These are phyloP conservation scores for Pandemis heparana DNA, from an alignment of 2,888 invertebrate genomes.

Conservation along the genomic window DNA sequence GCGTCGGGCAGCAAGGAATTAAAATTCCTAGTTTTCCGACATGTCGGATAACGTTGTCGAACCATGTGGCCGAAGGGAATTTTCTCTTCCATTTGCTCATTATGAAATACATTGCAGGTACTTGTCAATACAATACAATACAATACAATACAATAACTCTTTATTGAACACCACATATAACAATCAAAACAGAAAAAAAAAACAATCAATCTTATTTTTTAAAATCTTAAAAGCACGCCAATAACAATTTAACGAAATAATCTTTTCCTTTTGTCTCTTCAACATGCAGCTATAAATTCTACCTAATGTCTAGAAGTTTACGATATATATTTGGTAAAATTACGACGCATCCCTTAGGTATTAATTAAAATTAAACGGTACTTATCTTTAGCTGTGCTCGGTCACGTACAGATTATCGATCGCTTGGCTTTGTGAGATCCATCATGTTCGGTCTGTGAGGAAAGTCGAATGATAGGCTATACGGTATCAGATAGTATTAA, in stretches of 20 bases:
- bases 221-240: too few relatives aligned
- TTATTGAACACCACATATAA: too few relatives aligned
- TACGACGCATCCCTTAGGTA: background rate
- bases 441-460: constrained; percentile 1
- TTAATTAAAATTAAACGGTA: background rate
- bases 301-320: background rate
- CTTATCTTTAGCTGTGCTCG: constrained; percentile 21
- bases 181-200: too few relatives aligned
- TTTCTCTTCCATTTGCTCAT: too few relatives aligned
- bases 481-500: background rate
- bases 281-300: background rate
- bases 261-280: background rate
- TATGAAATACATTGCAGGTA: too few relatives aligned
- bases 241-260: background rate
- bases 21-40: too few relatives aligned
- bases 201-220: too few relatives aligned
- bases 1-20: too few relatives aligned
- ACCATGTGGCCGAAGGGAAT: too few relatives aligned
- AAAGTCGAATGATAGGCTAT: background rate
- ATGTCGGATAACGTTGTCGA: too few relatives aligned
- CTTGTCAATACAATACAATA: too few relatives aligned
- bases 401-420: constrained; percentile 33
- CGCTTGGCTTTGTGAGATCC: constrained; percentile 14
- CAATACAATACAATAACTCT: too few relatives aligned
- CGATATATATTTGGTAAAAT: background rate